Evolutionary conservation across 1,140 invertebrate genomes (phyloP).

Genomic region (Sarcophaga bullata): DNA sequence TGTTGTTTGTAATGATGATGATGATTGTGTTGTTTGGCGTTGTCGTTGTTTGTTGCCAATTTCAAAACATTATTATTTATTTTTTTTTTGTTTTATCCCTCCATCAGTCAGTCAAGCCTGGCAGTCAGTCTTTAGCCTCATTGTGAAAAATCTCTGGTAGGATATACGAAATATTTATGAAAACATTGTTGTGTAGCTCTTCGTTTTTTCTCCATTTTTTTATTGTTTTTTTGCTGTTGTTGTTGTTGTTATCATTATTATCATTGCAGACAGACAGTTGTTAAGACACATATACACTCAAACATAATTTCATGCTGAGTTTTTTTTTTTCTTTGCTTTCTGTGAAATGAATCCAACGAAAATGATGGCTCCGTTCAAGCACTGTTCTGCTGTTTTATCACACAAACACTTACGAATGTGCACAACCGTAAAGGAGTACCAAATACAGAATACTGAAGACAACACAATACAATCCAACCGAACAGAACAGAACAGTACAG

Average conservation of each 20-base stretch:
- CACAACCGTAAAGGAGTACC: too few species aligned
- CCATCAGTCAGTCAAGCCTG: background rate
- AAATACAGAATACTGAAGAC: too few species aligned
- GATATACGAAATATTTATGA: background rate
- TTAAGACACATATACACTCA: too few species aligned
- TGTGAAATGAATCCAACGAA: background rate
- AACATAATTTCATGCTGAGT: too few species aligned
- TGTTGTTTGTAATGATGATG: conserved; percentile 1
- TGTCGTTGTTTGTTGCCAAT: background rate
- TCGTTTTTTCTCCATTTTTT: background rate
- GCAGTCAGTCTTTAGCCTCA: background rate
- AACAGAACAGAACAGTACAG: too few species aligned
- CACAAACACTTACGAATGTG: background rate
- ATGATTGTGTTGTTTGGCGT: background rate
- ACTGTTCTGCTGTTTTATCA: background rate
- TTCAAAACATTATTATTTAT: background rate
- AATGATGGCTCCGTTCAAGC: conserved; percentile 12
- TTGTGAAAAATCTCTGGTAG: too few species aligned
- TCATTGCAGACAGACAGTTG: too few species aligned
- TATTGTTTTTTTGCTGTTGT: too few species aligned
- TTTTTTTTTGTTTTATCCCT: background rate
- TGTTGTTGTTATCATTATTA: too few species aligned
- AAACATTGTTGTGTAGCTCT: conserved; percentile 4
- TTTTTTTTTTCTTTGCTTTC: background rate
- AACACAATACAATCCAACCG: too few species aligned